Percentiles rank a stretch among this genome's conserved stretches.
phyloP scores from a whole-genome alignment of 1,140 invertebrate genomes.

The Leptinotarsa texana region DNA sequence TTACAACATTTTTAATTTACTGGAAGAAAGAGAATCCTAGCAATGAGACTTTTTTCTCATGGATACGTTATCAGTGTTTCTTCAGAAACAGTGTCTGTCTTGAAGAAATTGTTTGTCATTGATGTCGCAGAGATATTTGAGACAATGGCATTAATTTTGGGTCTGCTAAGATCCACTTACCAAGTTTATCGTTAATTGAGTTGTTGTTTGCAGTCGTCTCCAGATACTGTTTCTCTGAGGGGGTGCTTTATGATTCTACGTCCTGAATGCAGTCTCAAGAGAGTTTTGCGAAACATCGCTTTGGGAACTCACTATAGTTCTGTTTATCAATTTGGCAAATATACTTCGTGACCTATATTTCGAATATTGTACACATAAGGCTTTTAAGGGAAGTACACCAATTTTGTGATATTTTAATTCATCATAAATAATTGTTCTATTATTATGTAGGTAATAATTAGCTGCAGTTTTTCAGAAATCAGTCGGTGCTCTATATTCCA shows the following conservation, averaged over 20 bases:
- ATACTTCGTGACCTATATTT: not conserved
- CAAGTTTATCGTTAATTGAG: not conserved
- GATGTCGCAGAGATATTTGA: not conserved
- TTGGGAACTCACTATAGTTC: not conserved
- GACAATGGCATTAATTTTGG: not conserved
- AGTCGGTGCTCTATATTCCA: no score
- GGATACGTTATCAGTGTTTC: no score
- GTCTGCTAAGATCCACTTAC: not conserved
- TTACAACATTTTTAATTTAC: no score
- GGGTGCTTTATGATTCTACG: not conserved
- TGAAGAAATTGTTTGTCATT: not conserved
- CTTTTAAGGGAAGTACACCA: no score
- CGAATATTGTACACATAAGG: no score
- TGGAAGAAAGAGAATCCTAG: no score
- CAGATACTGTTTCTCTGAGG: not conserved
- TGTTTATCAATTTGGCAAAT: not conserved
- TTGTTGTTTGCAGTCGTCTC: conserved; percentile 1
- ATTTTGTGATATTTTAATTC: no score
- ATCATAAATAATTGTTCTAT: no score
- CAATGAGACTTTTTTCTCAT: no score
- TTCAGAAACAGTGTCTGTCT: no score
- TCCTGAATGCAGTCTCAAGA: not conserved
- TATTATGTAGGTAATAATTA: no score
- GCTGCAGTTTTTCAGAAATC: no score
- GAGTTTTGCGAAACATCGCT: not conserved